Percentiles rank a stretch among this genome's conserved stretches.
Conservation (phyloP, 2,113 vertebrate species). For the Pseudonaja textilis region DNA sequence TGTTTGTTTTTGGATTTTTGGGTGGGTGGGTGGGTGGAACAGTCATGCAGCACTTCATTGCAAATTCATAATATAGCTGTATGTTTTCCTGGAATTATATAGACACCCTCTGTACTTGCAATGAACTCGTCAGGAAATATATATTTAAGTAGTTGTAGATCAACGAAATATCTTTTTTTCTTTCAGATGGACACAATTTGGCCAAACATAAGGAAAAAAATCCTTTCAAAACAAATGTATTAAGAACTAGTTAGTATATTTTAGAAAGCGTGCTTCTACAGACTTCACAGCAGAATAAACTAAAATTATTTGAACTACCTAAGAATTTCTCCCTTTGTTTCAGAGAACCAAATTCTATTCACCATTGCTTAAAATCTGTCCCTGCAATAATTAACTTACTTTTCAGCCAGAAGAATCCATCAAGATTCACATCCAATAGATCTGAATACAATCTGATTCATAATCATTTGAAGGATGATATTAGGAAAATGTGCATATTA, state of each 20-base stretch:
- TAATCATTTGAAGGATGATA: neutral
- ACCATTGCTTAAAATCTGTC: neutral
- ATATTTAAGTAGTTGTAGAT: neutral
- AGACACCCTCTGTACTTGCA: neutral
- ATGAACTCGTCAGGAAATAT: neutral
- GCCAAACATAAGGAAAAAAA: neutral
- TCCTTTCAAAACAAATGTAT: neutral
- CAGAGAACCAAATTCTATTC: neutral
- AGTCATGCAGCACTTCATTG: neutral
- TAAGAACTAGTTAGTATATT: neutral
- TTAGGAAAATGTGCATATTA: neutral
- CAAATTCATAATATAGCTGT: neutral
- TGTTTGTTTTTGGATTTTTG: neutral
- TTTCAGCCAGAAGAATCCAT: neutral
- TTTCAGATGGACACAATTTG: neutral
- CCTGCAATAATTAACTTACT: neutral
- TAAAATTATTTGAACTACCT: neutral
- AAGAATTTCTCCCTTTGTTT: neutral
- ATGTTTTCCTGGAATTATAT: neutral
- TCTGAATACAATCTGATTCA: neutral
- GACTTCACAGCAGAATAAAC: neutral
- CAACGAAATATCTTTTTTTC: neutral
- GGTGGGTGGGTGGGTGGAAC: neutral
- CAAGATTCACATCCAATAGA: neutral
- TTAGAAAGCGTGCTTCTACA: neutral